Percentiles rank a stretch among this genome's conserved stretches.
These are phyloP conservation scores for Chelonoidis abingdonii DNA, from an alignment of 2,113 vertebrate genomes.

Conservation along the genomic window DNA sequence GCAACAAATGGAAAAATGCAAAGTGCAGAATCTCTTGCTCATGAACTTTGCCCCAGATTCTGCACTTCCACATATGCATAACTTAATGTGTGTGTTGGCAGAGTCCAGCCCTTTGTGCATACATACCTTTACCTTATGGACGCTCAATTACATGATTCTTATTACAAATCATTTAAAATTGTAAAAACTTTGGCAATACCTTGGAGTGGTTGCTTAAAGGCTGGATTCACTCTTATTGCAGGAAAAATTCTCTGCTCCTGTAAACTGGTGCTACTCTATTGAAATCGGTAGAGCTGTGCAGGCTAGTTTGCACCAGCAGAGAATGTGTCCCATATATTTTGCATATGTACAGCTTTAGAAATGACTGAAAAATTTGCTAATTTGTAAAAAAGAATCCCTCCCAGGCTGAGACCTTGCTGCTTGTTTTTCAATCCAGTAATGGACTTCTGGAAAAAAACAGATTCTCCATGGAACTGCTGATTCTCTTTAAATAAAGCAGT, in stretches of 20 bases:
- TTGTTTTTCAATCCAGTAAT: neutral
- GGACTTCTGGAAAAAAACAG: neutral
- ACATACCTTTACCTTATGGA: neutral
- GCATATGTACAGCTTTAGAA: neutral
- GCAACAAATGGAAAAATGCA: neutral
- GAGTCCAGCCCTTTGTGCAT: neutral
- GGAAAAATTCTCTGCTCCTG: neutral
- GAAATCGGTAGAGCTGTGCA: neutral
- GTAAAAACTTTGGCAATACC: neutral
- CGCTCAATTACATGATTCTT: neutral
- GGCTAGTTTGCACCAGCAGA: accelerated
- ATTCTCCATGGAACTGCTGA: neutral
- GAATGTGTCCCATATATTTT: neutral
- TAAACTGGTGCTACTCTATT: neutral
- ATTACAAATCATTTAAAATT: neutral
- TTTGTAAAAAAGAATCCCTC: neutral
- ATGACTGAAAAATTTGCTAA: neutral
- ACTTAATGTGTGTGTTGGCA: neutral
- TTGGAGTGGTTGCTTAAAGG: neutral
- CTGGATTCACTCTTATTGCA: neutral
- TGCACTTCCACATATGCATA: neutral
- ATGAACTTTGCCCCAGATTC: neutral
- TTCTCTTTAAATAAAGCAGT: neutral
- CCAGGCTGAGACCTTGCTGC: neutral
- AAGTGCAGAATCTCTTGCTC: neutral